Evolutionary conservation across 2,888 invertebrate genomes (phyloP).

Genomic region (Alcis repandata): DNA sequence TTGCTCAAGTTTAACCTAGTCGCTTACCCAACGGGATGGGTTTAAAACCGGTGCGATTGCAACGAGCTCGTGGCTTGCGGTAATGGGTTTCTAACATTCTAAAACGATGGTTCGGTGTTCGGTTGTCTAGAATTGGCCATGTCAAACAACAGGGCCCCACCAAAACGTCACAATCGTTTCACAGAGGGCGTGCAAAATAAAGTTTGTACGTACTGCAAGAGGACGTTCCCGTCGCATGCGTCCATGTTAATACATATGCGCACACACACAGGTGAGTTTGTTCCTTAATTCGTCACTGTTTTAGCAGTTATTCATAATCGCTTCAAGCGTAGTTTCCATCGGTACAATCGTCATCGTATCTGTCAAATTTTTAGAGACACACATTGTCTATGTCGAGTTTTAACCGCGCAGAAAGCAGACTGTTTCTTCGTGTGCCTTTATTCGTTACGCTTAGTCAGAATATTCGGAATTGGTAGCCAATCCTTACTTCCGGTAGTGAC

Average conservation of each 20-base stretch:
- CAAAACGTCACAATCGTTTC: conserved; percentile 88
- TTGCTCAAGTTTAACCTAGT: background rate
- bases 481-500: too few relatives aligned
- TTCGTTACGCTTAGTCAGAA: too few relatives aligned
- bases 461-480: too few relatives aligned
- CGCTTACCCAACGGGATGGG: too few relatives aligned
- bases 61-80: conserved; percentile 7
- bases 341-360: too few relatives aligned
- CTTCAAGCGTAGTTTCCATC: too few relatives aligned
- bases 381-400: too few relatives aligned
- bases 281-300: background rate
- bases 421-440: too few relatives aligned
- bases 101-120: conserved; percentile 77
- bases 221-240: conserved; percentile 92
- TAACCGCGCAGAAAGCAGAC: too few relatives aligned
- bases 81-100: conserved; percentile 53
- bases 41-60: conserved; percentile 19
- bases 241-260: conserved; percentile 92
- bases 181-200: conserved; percentile 87
- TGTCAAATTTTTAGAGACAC: too few relatives aligned
- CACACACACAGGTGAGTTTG: conserved; percentile 88
- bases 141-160: conserved; percentile 90
- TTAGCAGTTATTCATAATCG: too few relatives aligned
- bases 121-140: conserved; percentile 90
- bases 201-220: conserved; percentile 90